Base-by-base conservation (phyloP, 2,888 invertebrate species). In the Mylabris sibirica region DNA sequence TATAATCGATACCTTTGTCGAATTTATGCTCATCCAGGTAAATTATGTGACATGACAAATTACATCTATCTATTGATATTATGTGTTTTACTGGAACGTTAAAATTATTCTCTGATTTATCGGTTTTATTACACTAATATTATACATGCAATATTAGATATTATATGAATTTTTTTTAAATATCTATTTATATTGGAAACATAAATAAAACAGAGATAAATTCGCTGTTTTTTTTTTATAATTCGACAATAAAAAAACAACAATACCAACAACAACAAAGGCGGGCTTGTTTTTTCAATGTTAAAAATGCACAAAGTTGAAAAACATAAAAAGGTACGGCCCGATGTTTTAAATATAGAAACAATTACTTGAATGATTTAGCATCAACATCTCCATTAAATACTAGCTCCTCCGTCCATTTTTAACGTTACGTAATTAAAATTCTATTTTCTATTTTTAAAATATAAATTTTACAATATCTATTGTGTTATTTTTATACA, bases 11-110 rank as follows among this genome's bases (percentile, higher is more conserved):
- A 3, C 26, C 38, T 14, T 60, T 60, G 60, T 35, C 35, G 38
- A 60, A 38, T 60, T 60, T 60, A 60, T 60, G 60, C 35, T 60
- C 20, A 60, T 60, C 38, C 35, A 60, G 60, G 35, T 60, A 60
- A 60, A 60, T 60, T 60, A 60, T 24, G 60, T 22, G 34, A 35
- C 38, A 60, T 60, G 60, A 60, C 60, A 60, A 60, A 60, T 60
- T 60, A 22, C 38, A 22, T 26, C 8, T 60, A 60, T 60, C 30
- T 22, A 30, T 60, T 38, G 38, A 60, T 20, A 60, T 60, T 60
- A 35, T 60, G 26, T 60, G 38, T 20, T 60, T 60, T 14, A 60
- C 34, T 60, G 22, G 17, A 60, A 38, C 6, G 26, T 60, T 30
- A 60, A 60, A 60, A 60, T 35, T 60, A 30, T 60, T 35, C 35